These are phyloP conservation scores for Hydrochoerus hydrochaeris DNA, from an alignment of 2,113 vertebrate genomes.

Conservation along the genomic window DNA sequence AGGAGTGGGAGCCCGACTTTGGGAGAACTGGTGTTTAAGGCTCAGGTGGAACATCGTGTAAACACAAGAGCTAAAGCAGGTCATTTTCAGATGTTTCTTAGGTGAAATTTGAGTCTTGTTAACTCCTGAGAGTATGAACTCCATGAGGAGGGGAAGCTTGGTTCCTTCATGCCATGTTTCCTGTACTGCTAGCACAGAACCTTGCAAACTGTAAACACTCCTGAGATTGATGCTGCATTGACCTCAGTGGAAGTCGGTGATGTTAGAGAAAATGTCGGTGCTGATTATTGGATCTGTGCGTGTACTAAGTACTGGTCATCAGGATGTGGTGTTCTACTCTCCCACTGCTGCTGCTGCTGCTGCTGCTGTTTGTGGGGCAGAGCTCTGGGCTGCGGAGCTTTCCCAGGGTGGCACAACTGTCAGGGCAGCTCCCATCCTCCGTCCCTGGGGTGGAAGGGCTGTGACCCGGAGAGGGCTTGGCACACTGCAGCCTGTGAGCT, in stretches of 20 bases:
- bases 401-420: rapidly evolving
- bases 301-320: neutral
- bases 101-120: neutral
- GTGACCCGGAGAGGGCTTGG: neutral
- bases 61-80: neutral
- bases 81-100: neutral
- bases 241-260: neutral
- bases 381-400: neutral
- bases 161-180: neutral
- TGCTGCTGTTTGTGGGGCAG: neutral
- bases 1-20: neutral
- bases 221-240: neutral
- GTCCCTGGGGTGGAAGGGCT: neutral
- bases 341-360: neutral
- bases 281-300: neutral
- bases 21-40: neutral
- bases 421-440: neutral
- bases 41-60: neutral
- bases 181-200: neutral
- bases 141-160: neutral
- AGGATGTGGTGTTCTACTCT: no score
- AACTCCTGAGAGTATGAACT: neutral
- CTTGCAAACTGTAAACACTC: neutral
- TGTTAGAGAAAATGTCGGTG: no score
- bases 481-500: neutral